Conservation (phyloP, 2,113 vertebrate genomes). For the Origma solitaria region DNA sequence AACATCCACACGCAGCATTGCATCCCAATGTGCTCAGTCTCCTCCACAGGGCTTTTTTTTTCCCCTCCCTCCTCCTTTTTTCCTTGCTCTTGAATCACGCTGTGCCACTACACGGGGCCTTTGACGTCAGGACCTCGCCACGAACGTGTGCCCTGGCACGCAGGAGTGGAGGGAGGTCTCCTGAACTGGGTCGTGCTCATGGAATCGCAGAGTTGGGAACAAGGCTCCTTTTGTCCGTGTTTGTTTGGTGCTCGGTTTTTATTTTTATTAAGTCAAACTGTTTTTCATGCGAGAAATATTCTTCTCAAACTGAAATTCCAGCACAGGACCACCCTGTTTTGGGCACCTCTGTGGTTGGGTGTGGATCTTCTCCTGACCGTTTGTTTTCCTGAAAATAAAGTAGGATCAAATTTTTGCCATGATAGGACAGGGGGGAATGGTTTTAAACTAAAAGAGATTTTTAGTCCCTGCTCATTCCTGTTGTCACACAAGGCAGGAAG, state of each 20-base stretch:
- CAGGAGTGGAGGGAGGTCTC: background rate
- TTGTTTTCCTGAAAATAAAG: background rate
- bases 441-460: background rate
- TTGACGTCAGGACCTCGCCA: background rate
- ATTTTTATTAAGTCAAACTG: background rate
- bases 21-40: background rate
- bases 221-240: background rate
- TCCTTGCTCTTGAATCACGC: background rate
- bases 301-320: background rate
- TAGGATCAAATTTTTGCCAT: background rate
- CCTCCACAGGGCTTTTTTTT: background rate
- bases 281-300: background rate
- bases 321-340: background rate
- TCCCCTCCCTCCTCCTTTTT: background rate
- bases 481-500: background rate
- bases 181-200: background rate
- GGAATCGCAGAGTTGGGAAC: background rate
- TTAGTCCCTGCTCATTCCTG: background rate
- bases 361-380: background rate
- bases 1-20: background rate
- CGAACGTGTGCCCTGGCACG: background rate
- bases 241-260: background rate
- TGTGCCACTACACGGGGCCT: rapidly evolving
- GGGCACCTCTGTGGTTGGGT: rapidly evolving
- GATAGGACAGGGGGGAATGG: background rate